Conservation (phyloP, 2,888 invertebrate genomes). For the Torymus aiolomorphi region DNA sequence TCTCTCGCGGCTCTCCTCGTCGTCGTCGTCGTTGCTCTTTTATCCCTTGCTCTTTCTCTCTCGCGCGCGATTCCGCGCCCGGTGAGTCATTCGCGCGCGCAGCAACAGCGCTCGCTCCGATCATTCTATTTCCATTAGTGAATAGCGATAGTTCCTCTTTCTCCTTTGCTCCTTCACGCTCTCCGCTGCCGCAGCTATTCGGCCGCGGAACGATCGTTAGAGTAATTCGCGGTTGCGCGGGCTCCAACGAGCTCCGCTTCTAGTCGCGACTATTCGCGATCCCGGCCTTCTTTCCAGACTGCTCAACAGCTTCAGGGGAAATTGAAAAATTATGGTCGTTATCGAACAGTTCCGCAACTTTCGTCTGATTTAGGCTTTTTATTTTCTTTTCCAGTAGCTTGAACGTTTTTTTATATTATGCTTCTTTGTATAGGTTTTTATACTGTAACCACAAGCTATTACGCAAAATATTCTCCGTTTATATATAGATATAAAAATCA, state of each 20-base stretch:
- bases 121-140: conserved; percentile 38
- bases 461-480: no score
- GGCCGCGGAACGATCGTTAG: conserved; percentile 15
- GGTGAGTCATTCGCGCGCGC: not conserved
- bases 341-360: conserved; percentile 14
- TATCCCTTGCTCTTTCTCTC: conserved; percentile 1
- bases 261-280: not conserved
- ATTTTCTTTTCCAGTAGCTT: not conserved
- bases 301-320: not conserved
- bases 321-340: conserved; percentile 32
- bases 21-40: conserved; percentile 15
- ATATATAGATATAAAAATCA: no score
- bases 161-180: not conserved
- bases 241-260: not conserved
- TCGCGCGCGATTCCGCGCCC: not conserved
- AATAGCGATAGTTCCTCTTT: conserved; percentile 13
- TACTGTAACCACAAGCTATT: no score
- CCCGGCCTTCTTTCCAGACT: not conserved
- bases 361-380: conserved; percentile 3
- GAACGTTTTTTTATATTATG: no score
- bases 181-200: not conserved
- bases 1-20: not conserved
- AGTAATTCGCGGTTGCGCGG: conserved; percentile 15
- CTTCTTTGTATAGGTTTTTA: no score
- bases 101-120: not conserved